Conservation (phyloP, 2,888 invertebrate genomes). For the Cremastinae sp. region DNA sequence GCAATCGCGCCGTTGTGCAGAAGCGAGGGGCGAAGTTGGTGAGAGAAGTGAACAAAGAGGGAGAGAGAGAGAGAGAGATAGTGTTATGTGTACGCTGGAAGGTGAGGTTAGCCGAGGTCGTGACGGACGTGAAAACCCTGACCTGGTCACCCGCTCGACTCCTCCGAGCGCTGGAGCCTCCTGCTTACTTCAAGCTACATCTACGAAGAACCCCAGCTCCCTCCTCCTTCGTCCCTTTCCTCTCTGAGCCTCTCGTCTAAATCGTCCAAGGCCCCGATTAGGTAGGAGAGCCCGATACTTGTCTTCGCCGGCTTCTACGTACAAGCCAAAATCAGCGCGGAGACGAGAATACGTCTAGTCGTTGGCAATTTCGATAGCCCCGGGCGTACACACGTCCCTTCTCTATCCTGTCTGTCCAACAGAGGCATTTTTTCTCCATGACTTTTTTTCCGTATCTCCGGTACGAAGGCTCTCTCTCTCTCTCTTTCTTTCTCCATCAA, state of each 20-base stretch:
- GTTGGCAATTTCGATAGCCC: conserved; percentile 56
- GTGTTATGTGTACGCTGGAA: conserved; percentile 48
- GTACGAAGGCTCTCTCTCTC: conserved; percentile 22
- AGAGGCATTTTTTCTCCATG: conserved; percentile 42
- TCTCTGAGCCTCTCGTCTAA: conserved; percentile 54
- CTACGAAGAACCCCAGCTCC: not conserved
- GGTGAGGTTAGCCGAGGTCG: conserved; percentile 71
- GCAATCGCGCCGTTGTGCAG: conserved; percentile 38
- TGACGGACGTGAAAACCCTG: conserved; percentile 73
- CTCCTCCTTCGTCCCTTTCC: conserved; percentile 17
- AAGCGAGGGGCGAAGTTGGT: conserved; percentile 38
- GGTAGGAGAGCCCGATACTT: conserved; percentile 24
- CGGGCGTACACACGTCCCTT: conserved; percentile 31
- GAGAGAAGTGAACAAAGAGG: conserved; percentile 38
- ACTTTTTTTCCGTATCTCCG: conserved; percentile 6
- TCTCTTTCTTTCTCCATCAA: conserved; percentile 44
- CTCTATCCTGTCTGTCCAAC: conserved; percentile 29
- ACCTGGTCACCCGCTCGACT: conserved; percentile 71
- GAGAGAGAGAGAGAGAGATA: conserved; percentile 41
- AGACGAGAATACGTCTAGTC: conserved; percentile 49
- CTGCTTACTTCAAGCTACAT: conserved; percentile 54
- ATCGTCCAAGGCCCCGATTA: conserved; percentile 60
- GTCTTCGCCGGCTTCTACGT: conserved; percentile 19
- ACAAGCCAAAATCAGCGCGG: conserved; percentile 47
- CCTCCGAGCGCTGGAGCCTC: conserved; percentile 58